Conservation (phyloP, 2,888 invertebrate genomes). For the Fragum whitleyi region DNA sequence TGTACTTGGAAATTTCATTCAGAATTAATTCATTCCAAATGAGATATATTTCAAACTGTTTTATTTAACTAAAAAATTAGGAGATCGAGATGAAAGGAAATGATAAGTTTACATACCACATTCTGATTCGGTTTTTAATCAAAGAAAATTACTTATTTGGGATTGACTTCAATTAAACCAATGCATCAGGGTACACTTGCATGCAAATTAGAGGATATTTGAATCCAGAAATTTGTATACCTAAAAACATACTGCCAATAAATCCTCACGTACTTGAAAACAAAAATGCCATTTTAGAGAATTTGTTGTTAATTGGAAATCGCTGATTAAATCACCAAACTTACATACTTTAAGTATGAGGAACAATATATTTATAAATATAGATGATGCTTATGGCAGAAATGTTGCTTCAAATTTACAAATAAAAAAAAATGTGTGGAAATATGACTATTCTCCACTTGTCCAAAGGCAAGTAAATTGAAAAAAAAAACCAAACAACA, state of each 20-base stretch:
- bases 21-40: no score
- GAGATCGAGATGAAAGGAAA: not conserved
- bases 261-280: not conserved
- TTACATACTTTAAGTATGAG: no score
- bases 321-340: not conserved
- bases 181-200: slow-evolving; percentile 9
- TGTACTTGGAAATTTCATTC: no score
- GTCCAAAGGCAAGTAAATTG: no score
- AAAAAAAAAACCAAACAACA: not conserved
- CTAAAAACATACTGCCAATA: not conserved
- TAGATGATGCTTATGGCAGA: no score
- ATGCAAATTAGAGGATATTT: not conserved
- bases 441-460: no score
- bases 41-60: not conserved
- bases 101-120: not conserved
- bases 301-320: not conserved
- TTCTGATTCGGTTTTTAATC: slow-evolving; percentile 1
- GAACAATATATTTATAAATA: no score
- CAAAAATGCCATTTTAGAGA: not conserved
- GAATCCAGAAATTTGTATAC: not conserved
- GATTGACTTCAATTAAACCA: slow-evolving; percentile 11
- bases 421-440: not conserved
- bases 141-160: slow-evolving; percentile 12
- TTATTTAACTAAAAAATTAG: not conserved
- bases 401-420: no score